Conservation (phyloP, 37 sponge, comb jelly and placozoan genomes). For the Chondrosia reniformis region DNA sequence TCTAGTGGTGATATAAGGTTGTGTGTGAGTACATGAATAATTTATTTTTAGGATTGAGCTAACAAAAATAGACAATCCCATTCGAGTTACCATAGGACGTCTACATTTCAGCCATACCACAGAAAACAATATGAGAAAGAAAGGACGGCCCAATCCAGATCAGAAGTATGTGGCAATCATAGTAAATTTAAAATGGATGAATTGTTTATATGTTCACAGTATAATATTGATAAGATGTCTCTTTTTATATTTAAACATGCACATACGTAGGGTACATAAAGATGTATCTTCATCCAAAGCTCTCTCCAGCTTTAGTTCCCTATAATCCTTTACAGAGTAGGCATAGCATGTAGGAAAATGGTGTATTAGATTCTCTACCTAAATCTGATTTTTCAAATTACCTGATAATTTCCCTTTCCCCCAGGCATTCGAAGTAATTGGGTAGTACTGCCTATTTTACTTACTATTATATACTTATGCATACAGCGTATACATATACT, state of each 20-base stretch:
- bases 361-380: not conserved
- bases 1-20: too few relatives aligned
- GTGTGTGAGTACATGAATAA: too few relatives aligned
- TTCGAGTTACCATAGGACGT: conserved; percentile 61
- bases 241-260: too few relatives aligned
- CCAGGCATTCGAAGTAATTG: too few relatives aligned
- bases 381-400: not conserved
- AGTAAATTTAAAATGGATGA: not conserved
- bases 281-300: too few relatives aligned
- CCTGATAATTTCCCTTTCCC: too few relatives aligned
- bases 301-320: too few relatives aligned
- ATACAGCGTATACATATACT: not conserved
- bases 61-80: conserved; percentile 24
- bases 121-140: conserved; percentile 96
- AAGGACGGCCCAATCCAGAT: conserved; percentile 95
- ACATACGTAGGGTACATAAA: too few relatives aligned
- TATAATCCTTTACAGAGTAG: too few relatives aligned
- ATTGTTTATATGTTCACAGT: not conserved
- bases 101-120: conserved; percentile 97
- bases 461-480: conserved; percentile 2
- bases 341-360: too few relatives aligned
- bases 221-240: too few relatives aligned
- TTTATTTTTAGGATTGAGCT: conserved; percentile 42
- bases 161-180: conserved; percentile 53
- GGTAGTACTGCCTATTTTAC: not conserved